Evolutionary conservation across 2,797 vertebrate species (phyloP), one percentile per base, ranked within the genome.

Genomic region (Neosalanx taihuensis): DNA sequence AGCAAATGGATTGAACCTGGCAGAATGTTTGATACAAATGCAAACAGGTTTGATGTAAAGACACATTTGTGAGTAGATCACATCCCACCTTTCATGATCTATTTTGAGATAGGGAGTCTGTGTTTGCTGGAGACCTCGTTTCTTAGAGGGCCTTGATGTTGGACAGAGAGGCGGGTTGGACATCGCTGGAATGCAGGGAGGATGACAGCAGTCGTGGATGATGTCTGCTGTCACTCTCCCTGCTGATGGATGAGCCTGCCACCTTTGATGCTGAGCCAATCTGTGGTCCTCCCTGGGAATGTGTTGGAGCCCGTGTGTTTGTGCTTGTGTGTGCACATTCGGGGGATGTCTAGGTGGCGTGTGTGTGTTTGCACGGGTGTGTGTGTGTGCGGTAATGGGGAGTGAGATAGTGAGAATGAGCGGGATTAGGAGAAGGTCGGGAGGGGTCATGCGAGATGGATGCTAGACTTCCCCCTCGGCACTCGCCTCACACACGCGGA

Each of bases 401-500:
- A 81, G 85, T 76, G 83, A 90, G 89, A 93, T 90, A 91, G 86
- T 75, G 84, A 89, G 86, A 79, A 91, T 90, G 63, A 73, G 84
- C 73, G 76, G 86, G 87, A 91, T 91, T 90, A 92, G 77, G 76
- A 77, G 79, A 81, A 85, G 88, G 91, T 90, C 85, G 85, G 75
- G 84, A 82, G 84, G 82, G 90, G 90, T 91, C 89, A 87, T 75
- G 68, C 72, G 77, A 90, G 87, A 91, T 89, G 81, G 85, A 91
- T 91, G 88, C 85, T 91, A 89, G 88, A 89, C 85, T 84, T 88
- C 80, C 82, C 81, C 79, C 72, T 77, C 64, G 81, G 80, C 49
- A 75, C 79, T 87, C 76, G 78, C 86, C 83, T 87, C 70, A 81
- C 64, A 70, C 66, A 53, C 18, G 12, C 57, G 51, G 62, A 68